Conservation (phyloP, 2,113 vertebrate species). For the Oophaga pumilio region DNA sequence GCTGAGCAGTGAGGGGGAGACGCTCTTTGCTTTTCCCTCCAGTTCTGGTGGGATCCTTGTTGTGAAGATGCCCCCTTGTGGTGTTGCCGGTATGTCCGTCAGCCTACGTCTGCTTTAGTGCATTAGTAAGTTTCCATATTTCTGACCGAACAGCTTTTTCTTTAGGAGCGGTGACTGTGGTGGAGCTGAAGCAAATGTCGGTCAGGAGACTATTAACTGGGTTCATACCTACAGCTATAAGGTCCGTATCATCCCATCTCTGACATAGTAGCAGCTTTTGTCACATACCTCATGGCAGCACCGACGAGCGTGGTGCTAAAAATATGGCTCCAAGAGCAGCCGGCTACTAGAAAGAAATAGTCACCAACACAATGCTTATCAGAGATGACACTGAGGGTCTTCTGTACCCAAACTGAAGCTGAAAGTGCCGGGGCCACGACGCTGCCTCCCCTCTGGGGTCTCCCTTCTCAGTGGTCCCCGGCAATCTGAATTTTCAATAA, state of each 20-base stretch:
- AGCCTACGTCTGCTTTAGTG: background rate
- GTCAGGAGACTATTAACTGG: slow-evolving; percentile 85
- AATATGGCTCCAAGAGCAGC: too few species aligned
- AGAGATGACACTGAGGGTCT: too few species aligned
- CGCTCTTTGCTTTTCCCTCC: slow-evolving; percentile 85
- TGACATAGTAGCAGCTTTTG: too few species aligned
- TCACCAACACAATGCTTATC: too few species aligned
- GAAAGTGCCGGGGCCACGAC: too few species aligned
- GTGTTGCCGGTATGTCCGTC: slow-evolving; percentile 73
- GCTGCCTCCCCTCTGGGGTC: too few species aligned
- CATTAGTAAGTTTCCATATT: background rate
- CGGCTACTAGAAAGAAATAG: too few species aligned
- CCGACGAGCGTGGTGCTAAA: too few species aligned
- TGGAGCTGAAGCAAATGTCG: slow-evolving; percentile 90
- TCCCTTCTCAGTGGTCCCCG: too few species aligned
- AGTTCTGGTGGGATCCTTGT: slow-evolving; percentile 84
- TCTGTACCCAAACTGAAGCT: too few species aligned
- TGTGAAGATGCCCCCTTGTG: slow-evolving; percentile 80
- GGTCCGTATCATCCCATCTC: slow-evolving; percentile 63
- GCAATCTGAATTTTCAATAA: too few species aligned
- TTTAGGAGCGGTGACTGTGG: slow-evolving; percentile 71
- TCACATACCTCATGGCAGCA: background rate
- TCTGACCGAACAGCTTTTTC: background rate
- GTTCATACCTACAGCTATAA: slow-evolving; percentile 92
- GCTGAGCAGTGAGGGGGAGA: slow-evolving; percentile 85